These are phyloP conservation scores for Gobio gobio DNA, from an alignment of 2,113 vertebrate species.

Conservation along the genomic window DNA sequence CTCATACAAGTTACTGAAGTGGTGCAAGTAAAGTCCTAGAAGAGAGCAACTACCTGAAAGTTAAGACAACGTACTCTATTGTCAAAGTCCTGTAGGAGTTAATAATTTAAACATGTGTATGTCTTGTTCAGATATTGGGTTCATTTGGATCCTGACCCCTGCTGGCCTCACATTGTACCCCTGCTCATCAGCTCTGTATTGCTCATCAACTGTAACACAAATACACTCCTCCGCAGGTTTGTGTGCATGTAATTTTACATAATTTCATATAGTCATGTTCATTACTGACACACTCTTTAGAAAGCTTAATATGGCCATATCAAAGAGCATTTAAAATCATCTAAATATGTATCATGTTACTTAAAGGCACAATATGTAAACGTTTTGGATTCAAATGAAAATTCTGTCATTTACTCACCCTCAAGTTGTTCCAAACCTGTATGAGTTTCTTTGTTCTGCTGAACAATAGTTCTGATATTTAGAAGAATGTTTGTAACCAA, in stretches of 20 bases:
- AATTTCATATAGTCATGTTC: background rate
- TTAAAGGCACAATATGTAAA: background rate
- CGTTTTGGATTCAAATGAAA: too few species aligned
- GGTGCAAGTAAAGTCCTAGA: background rate
- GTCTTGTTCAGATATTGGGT: slow-evolving; percentile 78
- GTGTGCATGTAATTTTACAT: background rate
- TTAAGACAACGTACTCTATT: background rate
- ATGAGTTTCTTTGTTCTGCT: too few species aligned
- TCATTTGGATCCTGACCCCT: slow-evolving; percentile 89
- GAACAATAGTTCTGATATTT: too few species aligned
- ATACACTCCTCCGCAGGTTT: slow-evolving; percentile 49
- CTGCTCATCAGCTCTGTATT: slow-evolving; percentile 79
- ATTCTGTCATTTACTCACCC: too few species aligned
- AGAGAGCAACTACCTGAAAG: background rate
- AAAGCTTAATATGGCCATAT: background rate
- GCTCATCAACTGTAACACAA: slow-evolving; percentile 85
- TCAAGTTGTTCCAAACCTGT: too few species aligned
- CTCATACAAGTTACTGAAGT: background rate
- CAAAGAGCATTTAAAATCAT: background rate
- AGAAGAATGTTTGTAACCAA: too few species aligned
- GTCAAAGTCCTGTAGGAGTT: background rate
- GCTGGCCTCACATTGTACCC: slow-evolving; percentile 82
- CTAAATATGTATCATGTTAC: background rate
- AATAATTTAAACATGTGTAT: background rate
- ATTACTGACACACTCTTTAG: background rate